Evolutionary conservation across 2,888 invertebrate species (phyloP).

Genomic region (Tinea pellionella): DNA sequence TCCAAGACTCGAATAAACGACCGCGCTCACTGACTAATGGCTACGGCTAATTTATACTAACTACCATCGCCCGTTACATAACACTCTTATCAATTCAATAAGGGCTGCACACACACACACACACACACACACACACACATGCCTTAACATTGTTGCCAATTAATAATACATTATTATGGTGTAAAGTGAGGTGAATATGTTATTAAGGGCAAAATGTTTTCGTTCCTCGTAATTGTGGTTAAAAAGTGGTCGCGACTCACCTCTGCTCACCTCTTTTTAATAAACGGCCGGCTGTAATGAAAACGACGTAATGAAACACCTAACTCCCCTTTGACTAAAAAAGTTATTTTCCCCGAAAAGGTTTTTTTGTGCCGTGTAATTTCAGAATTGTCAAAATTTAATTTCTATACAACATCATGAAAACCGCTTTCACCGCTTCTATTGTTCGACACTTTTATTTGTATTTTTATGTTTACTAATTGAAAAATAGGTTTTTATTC

Average conservation of each 20-base stretch:
- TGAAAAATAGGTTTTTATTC: not conserved
- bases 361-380: not conserved
- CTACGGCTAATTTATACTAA: not conserved
- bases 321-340: not conserved
- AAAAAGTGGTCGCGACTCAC: not conserved
- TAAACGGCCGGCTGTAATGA: not conserved
- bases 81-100: not conserved
- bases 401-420: not conserved
- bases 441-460: not conserved
- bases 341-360: not conserved
- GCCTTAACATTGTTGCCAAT: not conserved
- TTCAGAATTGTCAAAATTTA: not conserved
- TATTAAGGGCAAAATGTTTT: too few species aligned
- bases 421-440: too few species aligned
- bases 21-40: not conserved
- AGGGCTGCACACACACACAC: not conserved
- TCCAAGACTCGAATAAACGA: not conserved
- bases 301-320: not conserved
- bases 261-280: not conserved
- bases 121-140: not conserved
- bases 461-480: not conserved
- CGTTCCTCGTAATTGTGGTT: not conserved
- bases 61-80: not conserved
- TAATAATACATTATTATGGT: not conserved
- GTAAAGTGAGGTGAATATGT: too few species aligned